Evolutionary conservation across 2,888 invertebrate genomes (phyloP).

Genomic region (Rhodophaea formosa): DNA sequence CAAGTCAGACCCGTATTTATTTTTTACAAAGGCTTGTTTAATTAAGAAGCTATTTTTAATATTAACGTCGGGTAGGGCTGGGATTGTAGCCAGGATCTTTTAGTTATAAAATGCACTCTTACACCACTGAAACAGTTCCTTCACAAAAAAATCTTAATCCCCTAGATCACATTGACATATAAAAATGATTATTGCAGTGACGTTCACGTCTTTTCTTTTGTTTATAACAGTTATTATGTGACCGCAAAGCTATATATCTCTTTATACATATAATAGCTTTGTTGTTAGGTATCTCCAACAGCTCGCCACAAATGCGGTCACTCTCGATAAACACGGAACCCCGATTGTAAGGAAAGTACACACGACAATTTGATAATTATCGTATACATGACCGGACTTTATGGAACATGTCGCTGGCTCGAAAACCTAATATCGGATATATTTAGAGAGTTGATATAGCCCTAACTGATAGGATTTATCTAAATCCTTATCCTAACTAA

Average conservation of each 20-base stretch:
- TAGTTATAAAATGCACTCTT: too few relatives aligned
- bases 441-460: slow-evolving; percentile 19
- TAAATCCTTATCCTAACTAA: too few relatives aligned
- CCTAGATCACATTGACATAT: too few relatives aligned
- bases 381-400: slow-evolving; percentile 11
- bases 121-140: too few relatives aligned
- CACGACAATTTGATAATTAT: slow-evolving; percentile 56
- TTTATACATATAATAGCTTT: neutral
- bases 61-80: too few relatives aligned
- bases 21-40: too few relatives aligned
- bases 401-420: slow-evolving; percentile 11
- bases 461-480: neutral
- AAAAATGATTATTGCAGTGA: too few relatives aligned
- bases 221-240: neutral
- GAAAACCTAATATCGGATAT: slow-evolving; percentile 26
- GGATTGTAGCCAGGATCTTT: too few relatives aligned
- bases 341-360: slow-evolving; percentile 52
- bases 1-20: too few relatives aligned
- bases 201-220: too few relatives aligned
- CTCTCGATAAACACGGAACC: slow-evolving; percentile 30
- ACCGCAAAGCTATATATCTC: neutral
- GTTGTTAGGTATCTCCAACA: slow-evolving; percentile 14
- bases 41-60: too few relatives aligned
- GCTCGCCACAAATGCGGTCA: slow-evolving; percentile 7
- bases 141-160: too few relatives aligned